Percentiles rank a stretch among this genome's conserved stretches.
Evolutionary conservation across 2,888 invertebrate genomes (phyloP).

Genomic region (Xestia xanthographa): DNA sequence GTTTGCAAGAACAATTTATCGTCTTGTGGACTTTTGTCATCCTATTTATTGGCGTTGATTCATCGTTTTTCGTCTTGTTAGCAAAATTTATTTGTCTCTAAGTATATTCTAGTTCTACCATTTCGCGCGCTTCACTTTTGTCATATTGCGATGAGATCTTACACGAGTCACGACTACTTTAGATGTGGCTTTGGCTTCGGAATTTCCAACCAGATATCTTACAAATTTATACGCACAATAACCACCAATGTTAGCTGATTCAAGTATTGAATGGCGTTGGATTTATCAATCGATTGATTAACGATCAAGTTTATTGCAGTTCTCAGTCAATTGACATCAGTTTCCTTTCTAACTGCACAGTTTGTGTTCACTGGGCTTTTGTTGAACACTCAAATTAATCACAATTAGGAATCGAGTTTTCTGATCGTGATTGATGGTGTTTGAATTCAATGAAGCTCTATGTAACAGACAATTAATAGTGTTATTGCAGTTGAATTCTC

Average conservation of each 20-base stretch:
- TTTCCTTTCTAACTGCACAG: slow-evolving; percentile 42
- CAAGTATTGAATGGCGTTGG: slow-evolving; percentile 29
- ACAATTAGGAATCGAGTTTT: slow-evolving; percentile 23
- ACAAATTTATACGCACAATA: slow-evolving; percentile 3
- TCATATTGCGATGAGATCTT: slow-evolving; percentile 19
- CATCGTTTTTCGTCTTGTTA: slow-evolving; percentile 77
- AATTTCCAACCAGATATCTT: slow-evolving; percentile 6
- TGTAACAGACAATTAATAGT: neutral
- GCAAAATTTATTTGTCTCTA: slow-evolving; percentile 63
- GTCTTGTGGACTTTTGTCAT: slow-evolving; percentile 75
- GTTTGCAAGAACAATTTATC: slow-evolving; percentile 83
- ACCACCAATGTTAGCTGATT: slow-evolving; percentile 13
- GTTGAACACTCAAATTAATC: slow-evolving; percentile 39
- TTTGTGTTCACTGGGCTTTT: slow-evolving; percentile 40
- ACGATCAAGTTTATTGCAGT: slow-evolving; percentile 38
- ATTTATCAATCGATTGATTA: slow-evolving; percentile 44
- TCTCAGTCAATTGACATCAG: slow-evolving; percentile 22
- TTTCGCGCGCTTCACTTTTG: slow-evolving; percentile 18
- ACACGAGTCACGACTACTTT: slow-evolving; percentile 11
- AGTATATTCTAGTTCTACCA: slow-evolving; percentile 11
- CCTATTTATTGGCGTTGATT: slow-evolving; percentile 78
- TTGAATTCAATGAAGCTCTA: neutral
- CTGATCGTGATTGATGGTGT: slow-evolving; percentile 18
- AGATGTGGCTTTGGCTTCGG: neutral
- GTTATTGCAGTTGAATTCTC: neutral